Conservation (phyloP, 2,888 invertebrate species). For the Ametastegia equiseti region DNA sequence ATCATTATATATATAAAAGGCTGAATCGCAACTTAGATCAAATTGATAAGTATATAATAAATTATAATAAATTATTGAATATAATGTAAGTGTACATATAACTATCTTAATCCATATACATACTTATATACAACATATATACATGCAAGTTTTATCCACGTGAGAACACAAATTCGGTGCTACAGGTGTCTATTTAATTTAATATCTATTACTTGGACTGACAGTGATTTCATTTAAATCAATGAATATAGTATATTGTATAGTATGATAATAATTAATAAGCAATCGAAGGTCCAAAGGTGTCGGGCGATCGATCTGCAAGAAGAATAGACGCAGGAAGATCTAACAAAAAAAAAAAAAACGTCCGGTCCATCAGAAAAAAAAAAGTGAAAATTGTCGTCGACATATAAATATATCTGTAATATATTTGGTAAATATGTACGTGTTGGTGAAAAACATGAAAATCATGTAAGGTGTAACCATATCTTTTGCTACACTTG, state of each 20-base stretch:
- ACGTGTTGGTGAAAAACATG: not conserved
- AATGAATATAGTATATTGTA: too few relatives aligned
- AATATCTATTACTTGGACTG: not conserved
- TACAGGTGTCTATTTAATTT: not conserved
- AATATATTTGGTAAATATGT: too few relatives aligned
- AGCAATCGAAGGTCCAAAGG: too few relatives aligned
- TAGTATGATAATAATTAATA: too few relatives aligned
- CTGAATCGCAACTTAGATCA: not conserved
- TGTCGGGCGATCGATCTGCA: too few relatives aligned
- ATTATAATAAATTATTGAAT: not conserved
- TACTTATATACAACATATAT: not conserved
- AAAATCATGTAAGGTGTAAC: not conserved
- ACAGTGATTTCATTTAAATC: not conserved
- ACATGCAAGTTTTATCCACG: not conserved
- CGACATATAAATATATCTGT: too few relatives aligned
- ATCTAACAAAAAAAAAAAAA: too few relatives aligned
- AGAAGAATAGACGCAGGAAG: too few relatives aligned
- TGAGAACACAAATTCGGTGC: constrained; percentile 8
- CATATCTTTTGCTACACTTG: not conserved
- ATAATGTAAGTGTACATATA: not conserved
- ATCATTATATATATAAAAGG: not conserved
- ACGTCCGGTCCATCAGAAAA: too few relatives aligned
- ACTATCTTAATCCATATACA: not conserved
- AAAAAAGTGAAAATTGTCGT: not conserved
- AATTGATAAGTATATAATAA: not conserved